Evolutionary conservation across 2,888 invertebrate species (phyloP).

Genomic region (Heliconius cydno): DNA sequence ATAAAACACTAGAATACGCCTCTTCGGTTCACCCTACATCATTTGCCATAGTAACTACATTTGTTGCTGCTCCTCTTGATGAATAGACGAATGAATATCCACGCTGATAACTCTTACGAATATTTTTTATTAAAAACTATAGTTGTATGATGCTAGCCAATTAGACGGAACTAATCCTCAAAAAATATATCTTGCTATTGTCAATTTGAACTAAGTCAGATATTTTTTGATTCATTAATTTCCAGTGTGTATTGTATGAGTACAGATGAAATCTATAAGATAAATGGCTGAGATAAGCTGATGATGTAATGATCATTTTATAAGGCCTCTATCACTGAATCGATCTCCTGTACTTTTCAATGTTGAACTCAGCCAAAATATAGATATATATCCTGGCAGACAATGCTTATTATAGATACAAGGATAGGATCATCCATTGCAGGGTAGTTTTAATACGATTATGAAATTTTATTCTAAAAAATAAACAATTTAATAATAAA

Average conservation of each 20-base stretch:
- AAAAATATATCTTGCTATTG: conserved; percentile 17
- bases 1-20: conserved; percentile 60
- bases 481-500: no score
- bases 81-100: conserved; percentile 37
- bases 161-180: neutral
- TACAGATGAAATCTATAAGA: conserved; percentile 44
- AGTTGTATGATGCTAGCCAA: neutral
- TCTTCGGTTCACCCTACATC: conserved; percentile 40
- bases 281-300: conserved; percentile 39
- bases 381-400: neutral
- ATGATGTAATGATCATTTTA: conserved; percentile 42
- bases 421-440: neutral
- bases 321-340: conserved; percentile 26
- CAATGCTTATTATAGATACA: neutral
- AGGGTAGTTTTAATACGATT: neutral
- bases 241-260: conserved; percentile 12
- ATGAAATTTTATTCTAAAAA: neutral
- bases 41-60: conserved; percentile 34
- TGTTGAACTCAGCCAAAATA: neutral
- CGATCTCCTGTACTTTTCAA: conserved; percentile 29
- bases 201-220: conserved; percentile 17
- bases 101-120: conserved; percentile 13
- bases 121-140: neutral
- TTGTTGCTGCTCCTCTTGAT: conserved; percentile 41
- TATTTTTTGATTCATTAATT: conserved; percentile 27